Conservation (phyloP, 2,888 invertebrate species). For the Dioctria rufipes region DNA sequence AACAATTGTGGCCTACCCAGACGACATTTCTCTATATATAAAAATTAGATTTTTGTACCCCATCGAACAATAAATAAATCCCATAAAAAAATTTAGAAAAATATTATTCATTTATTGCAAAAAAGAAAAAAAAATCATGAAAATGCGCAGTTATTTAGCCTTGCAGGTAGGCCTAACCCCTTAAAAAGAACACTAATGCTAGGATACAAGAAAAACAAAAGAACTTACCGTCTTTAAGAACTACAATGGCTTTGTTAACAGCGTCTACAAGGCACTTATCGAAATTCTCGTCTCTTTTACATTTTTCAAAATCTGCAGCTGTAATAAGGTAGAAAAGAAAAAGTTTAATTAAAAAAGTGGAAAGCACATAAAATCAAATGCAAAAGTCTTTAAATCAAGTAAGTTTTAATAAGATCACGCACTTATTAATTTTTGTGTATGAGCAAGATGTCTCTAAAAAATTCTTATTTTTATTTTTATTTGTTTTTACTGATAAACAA, state of each 20-base stretch:
- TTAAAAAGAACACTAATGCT: no score
- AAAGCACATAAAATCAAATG: neutral
- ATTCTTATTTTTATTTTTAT: neutral
- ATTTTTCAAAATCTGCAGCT: constrained; percentile 76
- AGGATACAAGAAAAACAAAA: neutral
- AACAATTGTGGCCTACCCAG: no score
- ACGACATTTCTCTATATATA: no score
- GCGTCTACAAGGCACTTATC: constrained; percentile 75
- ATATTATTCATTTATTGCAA: no score
- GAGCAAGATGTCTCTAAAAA: neutral
- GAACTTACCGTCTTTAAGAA: constrained; percentile 75
- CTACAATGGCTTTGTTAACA: constrained; percentile 74
- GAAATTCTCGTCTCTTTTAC: constrained; percentile 74
- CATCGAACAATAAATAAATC: no score
- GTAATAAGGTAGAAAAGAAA: constrained; percentile 59
- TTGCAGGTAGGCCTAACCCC: no score
- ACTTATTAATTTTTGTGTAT: neutral
- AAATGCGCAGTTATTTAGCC: no score
- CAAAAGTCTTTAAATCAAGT: constrained; percentile 1
- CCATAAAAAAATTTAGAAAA: no score
- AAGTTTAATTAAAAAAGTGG: neutral
- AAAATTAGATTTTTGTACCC: no score
- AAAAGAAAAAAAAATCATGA: no score
- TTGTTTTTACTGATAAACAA: neutral
- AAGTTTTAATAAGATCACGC: neutral